Percentiles rank a stretch among this genome's conserved stretches.
Evolutionary conservation across 1,140 invertebrate species (phyloP).

Genomic region (Aethina tumida): DNA sequence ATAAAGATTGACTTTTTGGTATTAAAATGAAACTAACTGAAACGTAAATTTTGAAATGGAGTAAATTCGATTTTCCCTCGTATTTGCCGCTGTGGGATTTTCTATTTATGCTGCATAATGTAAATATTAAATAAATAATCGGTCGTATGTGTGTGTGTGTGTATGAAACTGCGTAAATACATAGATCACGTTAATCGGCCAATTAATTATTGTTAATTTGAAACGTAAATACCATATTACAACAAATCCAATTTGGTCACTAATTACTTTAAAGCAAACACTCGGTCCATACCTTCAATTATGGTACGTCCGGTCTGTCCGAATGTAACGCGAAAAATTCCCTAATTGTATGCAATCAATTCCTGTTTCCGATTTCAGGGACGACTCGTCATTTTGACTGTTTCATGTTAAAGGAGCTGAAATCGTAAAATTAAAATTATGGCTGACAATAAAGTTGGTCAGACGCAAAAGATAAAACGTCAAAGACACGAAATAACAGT

Average conservation of each 20-base stretch:
- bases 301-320: conserved; percentile 18
- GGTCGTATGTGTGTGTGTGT: conserved; percentile 15
- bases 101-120: conserved; percentile 23
- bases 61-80: too few species aligned
- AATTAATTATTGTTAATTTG: conserved; percentile 37
- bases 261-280: conserved; percentile 35
- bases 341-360: conserved; percentile 30
- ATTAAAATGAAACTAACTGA: too few species aligned
- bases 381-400: too few species aligned
- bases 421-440: too few species aligned
- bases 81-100: too few species aligned
- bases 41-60: too few species aligned
- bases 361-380: too few species aligned
- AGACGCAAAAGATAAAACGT: too few species aligned
- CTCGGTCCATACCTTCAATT: conserved; percentile 22
- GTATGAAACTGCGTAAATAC: conserved; percentile 17
- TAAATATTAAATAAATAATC: conserved; percentile 29
- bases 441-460: too few species aligned
- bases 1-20: too few species aligned
- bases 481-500: too few species aligned
- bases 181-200: conserved; percentile 35
- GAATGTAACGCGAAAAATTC: conserved; percentile 28
- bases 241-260: conserved; percentile 31
- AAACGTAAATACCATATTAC: conserved; percentile 32
- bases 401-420: too few species aligned